Evolutionary conservation across 1,140 invertebrate genomes (phyloP), one percentile per base, ranked within the genome.

Genomic region (Drosophila ogumai): DNA sequence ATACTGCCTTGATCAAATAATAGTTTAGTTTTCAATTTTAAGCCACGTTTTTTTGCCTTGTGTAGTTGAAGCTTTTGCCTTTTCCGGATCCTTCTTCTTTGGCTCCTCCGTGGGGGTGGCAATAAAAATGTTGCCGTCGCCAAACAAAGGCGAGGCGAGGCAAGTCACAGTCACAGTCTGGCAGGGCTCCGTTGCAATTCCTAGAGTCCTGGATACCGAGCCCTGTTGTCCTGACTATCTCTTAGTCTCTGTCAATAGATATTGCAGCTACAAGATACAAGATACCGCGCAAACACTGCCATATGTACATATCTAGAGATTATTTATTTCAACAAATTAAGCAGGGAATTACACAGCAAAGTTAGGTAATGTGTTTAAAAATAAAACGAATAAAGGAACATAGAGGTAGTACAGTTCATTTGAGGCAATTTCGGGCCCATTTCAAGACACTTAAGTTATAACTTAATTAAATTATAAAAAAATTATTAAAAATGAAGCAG

Each of bases 101-200:
- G 44, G 38, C 52, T 36, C 10, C 64, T 36, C 40, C 55, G 44
- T 19, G 28, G 12, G 46, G 32, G 52, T 47, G 75, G 59, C 76
- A 76, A 87, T 86, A 87, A 88, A 88, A 87, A 82, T 82, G 71
- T 77, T 82, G 71, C 73, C 50, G 47, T 69, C 67, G 72, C 76
- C 82, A 87, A 82, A 87, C 82, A 86, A 87, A 87, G 84, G 84
- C 71, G 44, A 68, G 75, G 49, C 75, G 44, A 68, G 75, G 49
- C 75, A 44, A 66, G 44, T 49, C 41, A 19, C 38, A 17, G 50
- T 34, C 31, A 31, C 32, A 17, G 44, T 43, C 41, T 47, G 32
- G 9, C 38, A 2, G 15, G 22, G 19, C 31, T 36, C 10, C 28
- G 10, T 59, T 28, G 9, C 22, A 9, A 15, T 49, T 10, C 8